Percentiles rank a stretch among this genome's conserved stretches.
Evolutionary conservation across 2,797 vertebrate species (phyloP).

Genomic region (Liparis tanakae): DNA sequence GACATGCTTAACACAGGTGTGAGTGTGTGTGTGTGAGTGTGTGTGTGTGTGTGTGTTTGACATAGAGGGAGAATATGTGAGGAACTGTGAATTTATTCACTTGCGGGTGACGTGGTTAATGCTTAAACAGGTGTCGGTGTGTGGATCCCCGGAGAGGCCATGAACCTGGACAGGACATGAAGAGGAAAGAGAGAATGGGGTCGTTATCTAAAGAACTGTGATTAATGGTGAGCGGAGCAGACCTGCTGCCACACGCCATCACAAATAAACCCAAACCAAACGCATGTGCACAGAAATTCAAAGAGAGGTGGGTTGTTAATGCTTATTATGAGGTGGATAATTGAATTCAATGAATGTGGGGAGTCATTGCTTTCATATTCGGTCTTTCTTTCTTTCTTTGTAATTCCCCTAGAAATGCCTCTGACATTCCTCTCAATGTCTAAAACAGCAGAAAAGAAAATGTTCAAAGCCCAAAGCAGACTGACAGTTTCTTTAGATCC

Average conservation of each 20-base stretch:
- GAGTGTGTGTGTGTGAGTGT: slow-evolving; percentile 28
- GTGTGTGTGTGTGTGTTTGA: slow-evolving; percentile 37
- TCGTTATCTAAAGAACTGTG: slow-evolving; percentile 44
- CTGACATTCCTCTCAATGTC: slow-evolving; percentile 41
- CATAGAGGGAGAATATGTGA: slow-evolving; percentile 49
- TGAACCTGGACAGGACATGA: slow-evolving; percentile 42
- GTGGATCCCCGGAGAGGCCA: slow-evolving; percentile 36
- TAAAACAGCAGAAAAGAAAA: slow-evolving; percentile 41
- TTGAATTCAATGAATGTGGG: slow-evolving; percentile 45
- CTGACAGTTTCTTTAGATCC: slow-evolving; percentile 54
- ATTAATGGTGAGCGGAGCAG: slow-evolving; percentile 39
- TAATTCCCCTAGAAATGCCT: slow-evolving; percentile 34
- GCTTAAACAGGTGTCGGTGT: slow-evolving; percentile 62
- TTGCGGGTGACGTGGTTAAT: slow-evolving; percentile 67
- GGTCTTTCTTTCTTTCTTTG: slow-evolving; percentile 41
- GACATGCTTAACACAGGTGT: slow-evolving; percentile 78
- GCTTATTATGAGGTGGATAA: slow-evolving; percentile 44
- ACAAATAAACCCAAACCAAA: slow-evolving; percentile 30
- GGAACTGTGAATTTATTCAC: slow-evolving; percentile 63
- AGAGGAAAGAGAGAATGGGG: slow-evolving; percentile 31
- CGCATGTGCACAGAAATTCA: slow-evolving; percentile 33
- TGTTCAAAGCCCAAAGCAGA: slow-evolving; percentile 56
- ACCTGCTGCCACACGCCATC: slow-evolving; percentile 62
- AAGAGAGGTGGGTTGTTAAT: slow-evolving; percentile 42
- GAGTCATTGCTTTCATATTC: slow-evolving; percentile 32